phyloP scores from a whole-genome alignment of 2,113 vertebrate species.

The Urocitellus parryii region DNA sequence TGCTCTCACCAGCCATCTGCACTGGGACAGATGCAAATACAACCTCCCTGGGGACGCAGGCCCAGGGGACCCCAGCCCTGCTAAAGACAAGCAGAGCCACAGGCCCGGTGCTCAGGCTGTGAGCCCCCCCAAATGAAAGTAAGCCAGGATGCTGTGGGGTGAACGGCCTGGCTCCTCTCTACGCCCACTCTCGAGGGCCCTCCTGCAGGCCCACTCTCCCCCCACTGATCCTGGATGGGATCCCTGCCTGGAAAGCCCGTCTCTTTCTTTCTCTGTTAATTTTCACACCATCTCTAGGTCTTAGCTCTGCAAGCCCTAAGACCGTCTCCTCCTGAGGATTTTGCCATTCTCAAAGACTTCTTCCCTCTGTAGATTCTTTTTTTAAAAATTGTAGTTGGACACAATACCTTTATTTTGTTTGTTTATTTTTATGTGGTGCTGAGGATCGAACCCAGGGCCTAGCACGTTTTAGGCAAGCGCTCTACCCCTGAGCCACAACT shows the following conservation, averaged over 20 bases:
- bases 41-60: constrained; percentile 22
- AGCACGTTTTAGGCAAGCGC: no score
- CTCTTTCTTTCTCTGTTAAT: neutral
- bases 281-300: neutral
- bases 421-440: no score
- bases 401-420: no score
- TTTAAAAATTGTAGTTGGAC: no score
- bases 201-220: no score
- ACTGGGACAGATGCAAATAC: constrained; percentile 70
- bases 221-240: fast-evolving
- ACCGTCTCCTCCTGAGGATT: neutral
- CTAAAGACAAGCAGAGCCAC: neutral
- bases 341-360: neutral
- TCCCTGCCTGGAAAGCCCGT: no score
- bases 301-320: neutral
- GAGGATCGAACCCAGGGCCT: no score
- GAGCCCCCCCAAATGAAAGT: neutral
- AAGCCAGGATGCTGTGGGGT: neutral
- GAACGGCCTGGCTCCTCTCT: neutral
- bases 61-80: constrained; percentile 62
- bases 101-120: neutral
- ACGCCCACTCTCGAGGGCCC: neutral
- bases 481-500: no score
- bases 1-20: constrained; percentile 79
- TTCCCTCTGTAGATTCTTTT: neutral